Percentiles rank a stretch among this genome's conserved stretches.
These are phyloP conservation scores for Scolopax bukidnonensis DNA, from an alignment of 2,797 vertebrate species.

Conservation along the genomic window DNA sequence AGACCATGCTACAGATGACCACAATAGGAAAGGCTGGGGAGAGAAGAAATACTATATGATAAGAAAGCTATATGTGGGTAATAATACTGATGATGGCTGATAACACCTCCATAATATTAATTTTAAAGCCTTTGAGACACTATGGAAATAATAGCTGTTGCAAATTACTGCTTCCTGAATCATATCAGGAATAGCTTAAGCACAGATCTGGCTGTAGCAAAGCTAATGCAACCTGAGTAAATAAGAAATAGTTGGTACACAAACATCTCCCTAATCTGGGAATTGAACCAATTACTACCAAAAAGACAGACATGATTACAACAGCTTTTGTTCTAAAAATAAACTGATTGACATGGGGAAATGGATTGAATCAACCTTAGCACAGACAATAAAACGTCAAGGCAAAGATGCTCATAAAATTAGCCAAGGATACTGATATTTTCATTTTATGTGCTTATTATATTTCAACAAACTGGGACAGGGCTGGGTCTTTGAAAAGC, in stretches of 20 bases:
- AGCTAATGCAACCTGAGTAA: slow-evolving; percentile 22
- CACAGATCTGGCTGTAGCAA: slow-evolving; percentile 2
- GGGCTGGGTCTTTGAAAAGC: neutral
- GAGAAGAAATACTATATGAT: neutral
- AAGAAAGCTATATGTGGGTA: neutral
- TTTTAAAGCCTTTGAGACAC: neutral
- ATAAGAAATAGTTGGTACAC: neutral
- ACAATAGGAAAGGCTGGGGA: neutral
- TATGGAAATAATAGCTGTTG: neutral
- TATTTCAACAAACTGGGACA: neutral
- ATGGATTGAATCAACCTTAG: neutral
- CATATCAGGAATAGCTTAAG: neutral
- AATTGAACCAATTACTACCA: slow-evolving; percentile 33
- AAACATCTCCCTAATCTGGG: neutral
- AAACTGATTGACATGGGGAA: neutral
- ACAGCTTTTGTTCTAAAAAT: neutral
- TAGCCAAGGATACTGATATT: neutral
- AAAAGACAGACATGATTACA: neutral
- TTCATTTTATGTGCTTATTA: neutral
- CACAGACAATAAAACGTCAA: neutral
- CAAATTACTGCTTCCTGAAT: neutral
- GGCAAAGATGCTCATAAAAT: neutral
- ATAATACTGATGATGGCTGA: neutral
- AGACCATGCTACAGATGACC: neutral
- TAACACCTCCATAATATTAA: neutral